Conservation (phyloP, 23 tunicate genomes). For the Styela plicata region DNA sequence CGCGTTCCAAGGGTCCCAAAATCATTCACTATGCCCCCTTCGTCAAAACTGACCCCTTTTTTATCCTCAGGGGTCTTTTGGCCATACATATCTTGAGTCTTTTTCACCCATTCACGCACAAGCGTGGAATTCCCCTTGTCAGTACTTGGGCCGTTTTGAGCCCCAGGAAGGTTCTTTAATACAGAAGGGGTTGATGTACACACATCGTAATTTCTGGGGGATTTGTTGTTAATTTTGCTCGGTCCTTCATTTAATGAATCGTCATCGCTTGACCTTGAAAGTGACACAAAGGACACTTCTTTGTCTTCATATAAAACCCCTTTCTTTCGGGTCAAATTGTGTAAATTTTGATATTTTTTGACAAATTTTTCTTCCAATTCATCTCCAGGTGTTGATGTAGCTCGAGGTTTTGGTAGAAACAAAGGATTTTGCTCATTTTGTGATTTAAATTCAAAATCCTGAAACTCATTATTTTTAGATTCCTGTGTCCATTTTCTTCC, state of each 20-base stretch:
- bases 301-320: neutral
- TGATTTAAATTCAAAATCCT: too few relatives aligned
- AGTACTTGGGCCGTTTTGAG: neutral
- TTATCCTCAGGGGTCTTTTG: neutral
- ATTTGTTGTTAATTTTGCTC: neutral
- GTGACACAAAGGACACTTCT: neutral
- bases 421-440: slow-evolving; percentile 1
- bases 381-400: slow-evolving; percentile 82
- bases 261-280: neutral
- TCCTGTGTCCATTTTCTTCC: neutral
- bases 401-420: slow-evolving; percentile 46
- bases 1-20: neutral
- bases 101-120: slow-evolving; percentile 74
- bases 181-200: neutral
- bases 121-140: slow-evolving; percentile 44
- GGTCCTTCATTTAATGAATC: too few relatives aligned
- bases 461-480: too few relatives aligned
- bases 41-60: neutral
- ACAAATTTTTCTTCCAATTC: slow-evolving; percentile 31
- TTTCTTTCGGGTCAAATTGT: neutral
- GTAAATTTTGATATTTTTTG: neutral
- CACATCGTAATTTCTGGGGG: neutral
- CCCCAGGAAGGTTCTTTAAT: slow-evolving; percentile 26
- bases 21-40: neutral
- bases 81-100: slow-evolving; percentile 56